Base-by-base conservation (phyloP, 1,140 invertebrate species). In the Ctenoplectra terminalis region DNA sequence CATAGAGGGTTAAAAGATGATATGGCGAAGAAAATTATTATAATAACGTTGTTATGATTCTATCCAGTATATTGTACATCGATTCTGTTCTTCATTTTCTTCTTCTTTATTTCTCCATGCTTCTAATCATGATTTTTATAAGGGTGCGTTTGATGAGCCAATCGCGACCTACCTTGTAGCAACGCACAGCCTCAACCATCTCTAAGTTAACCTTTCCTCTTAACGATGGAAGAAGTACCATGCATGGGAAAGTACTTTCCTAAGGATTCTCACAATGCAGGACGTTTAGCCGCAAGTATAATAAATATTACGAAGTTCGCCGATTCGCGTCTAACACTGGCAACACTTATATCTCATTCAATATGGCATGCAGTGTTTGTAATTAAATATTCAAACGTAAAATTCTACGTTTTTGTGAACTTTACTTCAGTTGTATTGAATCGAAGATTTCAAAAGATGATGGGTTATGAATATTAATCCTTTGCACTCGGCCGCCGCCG, bases 171-270 rank as follows among this genome's bases (percentile, higher is more conserved):
- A 60, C 23, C n/a, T 78, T 34, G 46, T 54, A 52, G 20, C 48
- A 78, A 79, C 54, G 46, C 54, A 17, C 31, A 63, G 23, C n/a
- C 34, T 43, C 60, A 48, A 15, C 43, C n/a, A 34, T 64, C 75
- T 75, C 81, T 73, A 46, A n/a, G n/a, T 85, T 89, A 88, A 91
- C 88, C 88, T 90, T 91, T 88, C 81, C 78, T 69, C 76, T 54
- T 56, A 71, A 66, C 73, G 64, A 70, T 50, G 26, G 29, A 60
- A 64, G 23, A 70, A 67, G 46, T 34, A 52, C n/a, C 54, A 61
- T 34, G 85, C 85, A 87, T 90, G 88, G 89, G 89, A 91, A 91
- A 91, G 84, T 75, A 73, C 84, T 90, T 87, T 90, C 89, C 79
- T 83, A 80, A 87, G 37, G 61, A 87, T 90, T 90, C 90, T 90